These are phyloP conservation scores for Conistra vaccinii DNA, from an alignment of 2,888 invertebrate species.

Conservation along the genomic window DNA sequence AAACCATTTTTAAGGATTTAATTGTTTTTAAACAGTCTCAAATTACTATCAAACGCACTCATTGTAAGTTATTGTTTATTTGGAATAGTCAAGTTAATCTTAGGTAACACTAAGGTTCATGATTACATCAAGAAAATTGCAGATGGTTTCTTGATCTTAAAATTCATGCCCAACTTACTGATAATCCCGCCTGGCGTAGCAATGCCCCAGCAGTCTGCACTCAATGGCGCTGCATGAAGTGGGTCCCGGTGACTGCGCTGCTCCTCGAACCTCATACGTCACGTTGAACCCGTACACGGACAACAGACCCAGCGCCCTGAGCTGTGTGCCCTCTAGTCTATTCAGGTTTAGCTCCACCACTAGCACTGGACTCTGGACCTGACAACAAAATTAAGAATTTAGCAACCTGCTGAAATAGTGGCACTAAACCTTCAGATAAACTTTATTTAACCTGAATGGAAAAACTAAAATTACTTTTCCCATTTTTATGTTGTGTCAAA, in stretches of 20 bases:
- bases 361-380: constrained; percentile 93
- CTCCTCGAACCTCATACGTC: constrained; percentile 94
- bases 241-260: constrained; percentile 85
- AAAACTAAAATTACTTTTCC: too few relatives aligned
- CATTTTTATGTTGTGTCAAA: too few relatives aligned
- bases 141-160: neutral
- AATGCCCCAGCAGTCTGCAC: constrained; percentile 96
- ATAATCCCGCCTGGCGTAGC: constrained; percentile 93
- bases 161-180: constrained; percentile 90
- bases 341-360: constrained; percentile 94
- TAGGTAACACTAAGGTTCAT: neutral
- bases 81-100: neutral
- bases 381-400: constrained; percentile 40
- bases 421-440: neutral
- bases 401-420: too few relatives aligned
- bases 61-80: too few relatives aligned
- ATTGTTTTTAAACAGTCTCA: neutral
- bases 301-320: constrained; percentile 95
- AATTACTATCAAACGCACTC: neutral
- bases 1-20: neutral
- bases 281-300: constrained; percentile 98
- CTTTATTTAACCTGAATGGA: neutral
- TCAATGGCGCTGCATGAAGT: constrained; percentile 94
- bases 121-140: neutral
- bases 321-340: constrained; percentile 94